Evolutionary conservation across 2,113 vertebrate species (phyloP).

Genomic region (Kryptolebias marmoratus): DNA sequence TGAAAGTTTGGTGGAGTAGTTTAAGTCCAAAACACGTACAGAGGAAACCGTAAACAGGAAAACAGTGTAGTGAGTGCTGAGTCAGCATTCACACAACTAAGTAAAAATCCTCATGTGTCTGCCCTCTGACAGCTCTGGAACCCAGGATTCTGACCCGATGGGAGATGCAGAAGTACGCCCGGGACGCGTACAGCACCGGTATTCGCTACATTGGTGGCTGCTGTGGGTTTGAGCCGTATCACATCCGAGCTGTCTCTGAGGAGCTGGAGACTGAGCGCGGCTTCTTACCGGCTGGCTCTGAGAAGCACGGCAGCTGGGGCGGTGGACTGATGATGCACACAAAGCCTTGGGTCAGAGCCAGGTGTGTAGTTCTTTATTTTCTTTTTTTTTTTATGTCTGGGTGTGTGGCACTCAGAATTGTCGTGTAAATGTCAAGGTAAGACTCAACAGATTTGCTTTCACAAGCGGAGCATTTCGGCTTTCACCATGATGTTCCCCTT

Average conservation of each 20-base stretch:
- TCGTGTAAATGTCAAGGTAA: too few relatives aligned
- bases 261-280: constrained; percentile 90
- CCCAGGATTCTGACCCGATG: constrained; percentile 91
- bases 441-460: too few relatives aligned
- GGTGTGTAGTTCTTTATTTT: constrained; percentile 72
- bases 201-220: constrained; percentile 93
- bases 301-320: constrained; percentile 95
- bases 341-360: constrained; percentile 96
- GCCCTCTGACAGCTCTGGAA: constrained; percentile 84
- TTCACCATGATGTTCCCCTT: too few relatives aligned
- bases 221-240: constrained; percentile 96
- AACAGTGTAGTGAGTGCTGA: too few relatives aligned
- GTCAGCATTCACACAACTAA: too few relatives aligned
- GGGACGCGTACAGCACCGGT: constrained; percentile 90
- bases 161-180: constrained; percentile 94
- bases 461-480: too few relatives aligned
- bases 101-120: too few relatives aligned
- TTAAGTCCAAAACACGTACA: too few relatives aligned
- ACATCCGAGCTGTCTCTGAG: constrained; percentile 90
- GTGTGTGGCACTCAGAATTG: too few relatives aligned
- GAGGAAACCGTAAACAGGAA: too few relatives aligned
- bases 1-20: too few relatives aligned
- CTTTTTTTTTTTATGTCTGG: too few relatives aligned
- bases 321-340: constrained; percentile 91
- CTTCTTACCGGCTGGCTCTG: constrained; percentile 86